Base-by-base conservation (phyloP, 2,113 vertebrate genomes). In the Coptodon bakossiorum region DNA sequence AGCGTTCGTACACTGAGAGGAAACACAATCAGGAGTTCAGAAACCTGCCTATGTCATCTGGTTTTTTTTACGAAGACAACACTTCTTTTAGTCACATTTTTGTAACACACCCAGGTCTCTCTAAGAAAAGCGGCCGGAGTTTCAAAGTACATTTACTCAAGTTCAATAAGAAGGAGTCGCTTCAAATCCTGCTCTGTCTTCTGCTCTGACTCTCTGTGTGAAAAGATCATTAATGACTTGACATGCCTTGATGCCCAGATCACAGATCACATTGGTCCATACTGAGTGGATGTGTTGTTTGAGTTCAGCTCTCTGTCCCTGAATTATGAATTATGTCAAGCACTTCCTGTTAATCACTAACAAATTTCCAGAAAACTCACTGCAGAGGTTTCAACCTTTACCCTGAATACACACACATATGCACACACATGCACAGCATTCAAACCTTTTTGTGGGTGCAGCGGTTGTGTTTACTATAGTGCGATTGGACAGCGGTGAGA, bases 361-460 rank as follows among this genome's bases (percentile, higher is more conserved):
- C 40, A 76, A 45, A 48, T 45, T 45, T 73, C 8, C n/a, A 43
- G n/a, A 43, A 43, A 45, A 45, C 66, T 73, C 38, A 24, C 40
- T 73, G 38, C 13, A 73, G 13, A 45, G 22, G 22, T 17, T 40
- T 40, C n/a, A 73, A 45, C 38, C 38, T 73, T 76, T 11, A 29
- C 14, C 14, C 3, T 71, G 36, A 43, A 63, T 34, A 43, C 24
- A 7, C 3, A 5, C 40, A 73, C 2, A 48, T 7, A n/a, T 19
- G 1, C 8, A 9, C 50, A 22, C 22, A 22, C 66, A 71, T 4
- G 17, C 71, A 29, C 24, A 4, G 52, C 19, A 29, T 22, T 22
- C 91, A 54, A 6, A 97, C 96, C 95, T 95, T 68, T 88, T 88
- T 6, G 91, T 92, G 50, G 96, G 93, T 1, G 85, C 59, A 53